A percentile compares a stretch with the other conserved stretches of the same genome.
Evolutionary conservation across 1,140 invertebrate genomes (phyloP).

Genomic region (Drosophila rhopaloa): DNA sequence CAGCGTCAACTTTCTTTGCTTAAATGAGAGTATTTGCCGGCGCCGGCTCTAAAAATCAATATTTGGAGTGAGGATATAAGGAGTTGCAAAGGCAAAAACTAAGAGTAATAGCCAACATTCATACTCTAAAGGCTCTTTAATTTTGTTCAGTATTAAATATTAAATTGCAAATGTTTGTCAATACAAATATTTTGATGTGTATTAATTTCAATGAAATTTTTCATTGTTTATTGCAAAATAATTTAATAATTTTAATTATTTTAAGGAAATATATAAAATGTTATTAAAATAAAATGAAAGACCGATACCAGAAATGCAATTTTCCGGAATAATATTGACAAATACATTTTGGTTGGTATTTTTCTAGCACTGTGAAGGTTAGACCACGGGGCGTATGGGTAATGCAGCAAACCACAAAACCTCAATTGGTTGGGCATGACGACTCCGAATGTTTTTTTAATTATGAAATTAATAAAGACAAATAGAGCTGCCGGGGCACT

Average conservation of each 20-base stretch:
- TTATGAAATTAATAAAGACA: conserved; percentile 43
- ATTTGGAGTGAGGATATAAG: conserved; percentile 10
- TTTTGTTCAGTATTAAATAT: too few species aligned
- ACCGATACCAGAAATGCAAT: background rate
- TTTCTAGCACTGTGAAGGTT: background rate
- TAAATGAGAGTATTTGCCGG: conserved; percentile 23
- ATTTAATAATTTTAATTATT: too few species aligned
- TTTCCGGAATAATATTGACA: too few species aligned
- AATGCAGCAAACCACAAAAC: conserved; percentile 29
- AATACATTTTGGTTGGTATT: background rate
- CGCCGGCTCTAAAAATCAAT: conserved; percentile 64
- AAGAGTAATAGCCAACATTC: conserved; percentile 1
- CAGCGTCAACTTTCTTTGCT: conserved; percentile 16
- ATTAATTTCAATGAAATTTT: too few species aligned
- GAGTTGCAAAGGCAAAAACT: background rate
- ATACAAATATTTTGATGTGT: too few species aligned
- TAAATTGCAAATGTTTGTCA: too few species aligned
- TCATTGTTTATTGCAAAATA: too few species aligned
- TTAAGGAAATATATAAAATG: too few species aligned
- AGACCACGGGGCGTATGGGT: background rate
- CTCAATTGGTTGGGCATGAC: conserved; percentile 24
- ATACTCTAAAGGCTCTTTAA: background rate
- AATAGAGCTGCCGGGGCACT: conserved; percentile 10
- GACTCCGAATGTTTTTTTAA: conserved; percentile 33
- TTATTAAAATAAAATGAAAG: too few species aligned